A percentile compares a stretch with the other conserved stretches of the same genome.
phyloP scores from a whole-genome alignment of 2,113 vertebrate genomes.

The Strix aluco region DNA sequence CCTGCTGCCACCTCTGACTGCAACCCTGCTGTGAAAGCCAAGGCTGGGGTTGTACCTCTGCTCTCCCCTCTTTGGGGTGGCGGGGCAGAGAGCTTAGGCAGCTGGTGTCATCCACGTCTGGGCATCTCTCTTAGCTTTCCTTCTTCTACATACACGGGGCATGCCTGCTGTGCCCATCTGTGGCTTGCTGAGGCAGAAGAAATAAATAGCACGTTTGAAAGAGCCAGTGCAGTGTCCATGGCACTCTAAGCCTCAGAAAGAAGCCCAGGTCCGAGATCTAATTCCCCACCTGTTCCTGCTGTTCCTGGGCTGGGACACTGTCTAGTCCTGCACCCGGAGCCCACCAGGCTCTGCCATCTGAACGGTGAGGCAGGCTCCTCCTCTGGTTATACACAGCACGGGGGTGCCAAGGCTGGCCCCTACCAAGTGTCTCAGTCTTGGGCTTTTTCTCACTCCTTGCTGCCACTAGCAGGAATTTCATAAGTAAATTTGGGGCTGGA shows the following conservation, averaged over 20 bases:
- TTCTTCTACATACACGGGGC: neutral
- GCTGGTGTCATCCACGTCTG: fast-evolving
- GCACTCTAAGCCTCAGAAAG: neutral
- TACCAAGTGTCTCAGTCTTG: neutral
- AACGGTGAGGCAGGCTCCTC: neutral
- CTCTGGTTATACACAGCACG: neutral
- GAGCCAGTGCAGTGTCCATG: fast-evolving
- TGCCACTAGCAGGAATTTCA: neutral
- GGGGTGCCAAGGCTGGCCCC: neutral
- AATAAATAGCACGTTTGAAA: neutral
- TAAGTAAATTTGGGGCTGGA: neutral
- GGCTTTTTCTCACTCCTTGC: neutral
- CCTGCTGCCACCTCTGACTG: neutral
- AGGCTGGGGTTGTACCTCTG: neutral
- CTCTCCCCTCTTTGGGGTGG: fast-evolving
- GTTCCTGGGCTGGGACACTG: neutral
- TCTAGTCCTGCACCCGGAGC: neutral
- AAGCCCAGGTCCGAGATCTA: neutral
- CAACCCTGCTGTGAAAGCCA: neutral
- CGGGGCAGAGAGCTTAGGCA: neutral
- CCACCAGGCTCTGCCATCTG: neutral
- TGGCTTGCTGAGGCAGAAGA: neutral
- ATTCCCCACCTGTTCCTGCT: neutral
- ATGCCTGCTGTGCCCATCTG: neutral
- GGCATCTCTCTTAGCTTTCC: neutral